Base-by-base conservation (phyloP, 1,140 invertebrate species). In the Ips nitidus region DNA sequence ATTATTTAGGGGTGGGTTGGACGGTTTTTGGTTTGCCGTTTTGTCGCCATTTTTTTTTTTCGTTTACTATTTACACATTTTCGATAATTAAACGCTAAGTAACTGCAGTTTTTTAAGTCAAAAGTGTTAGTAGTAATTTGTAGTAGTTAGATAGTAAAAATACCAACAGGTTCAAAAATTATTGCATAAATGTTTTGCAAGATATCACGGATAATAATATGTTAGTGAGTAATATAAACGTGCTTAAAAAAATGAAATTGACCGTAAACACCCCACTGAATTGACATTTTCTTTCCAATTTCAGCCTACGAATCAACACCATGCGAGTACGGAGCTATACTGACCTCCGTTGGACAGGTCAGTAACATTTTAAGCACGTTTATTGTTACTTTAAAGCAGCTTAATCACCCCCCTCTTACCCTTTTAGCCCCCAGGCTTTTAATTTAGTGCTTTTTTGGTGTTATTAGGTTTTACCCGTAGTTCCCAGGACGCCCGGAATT, bases 291-390 rank as follows among this genome's bases (percentile, higher is more conserved):
- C 80, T 78, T 79, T 74, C 75, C 75, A 76, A 78, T 81, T 81
- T 81, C 79, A 81, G 79, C 78, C 73, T 79, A 79, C 76, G 77
- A 81, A 75, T 69, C 79, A 67, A 74, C 79, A 56, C 79, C 80
- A 76, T 81, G 78, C 73, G 79, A 81, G 74, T 81, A 77, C 75
- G 79, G 79, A 81, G 75, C 78, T 72, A 78, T 79, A 79, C 78
- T 81, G 79, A 79, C 79, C 79, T 79, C 79, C 76, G 76, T 80
- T 74, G 73, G 77, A 78, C 79, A 81, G 79, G 79, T 81, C 79
- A 81, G 79, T 81, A 80, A 75, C 52, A 43, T 71, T 70, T 76
- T 76, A 76, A 77, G 75, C 76, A 77, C 75, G 69, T 66, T 66
- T 66, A 50, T 50, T 37, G 37, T 38, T 59, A 8, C 41, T 41